Conservation (phyloP, 2,113 vertebrate species). For the Podiceps cristatus region DNA sequence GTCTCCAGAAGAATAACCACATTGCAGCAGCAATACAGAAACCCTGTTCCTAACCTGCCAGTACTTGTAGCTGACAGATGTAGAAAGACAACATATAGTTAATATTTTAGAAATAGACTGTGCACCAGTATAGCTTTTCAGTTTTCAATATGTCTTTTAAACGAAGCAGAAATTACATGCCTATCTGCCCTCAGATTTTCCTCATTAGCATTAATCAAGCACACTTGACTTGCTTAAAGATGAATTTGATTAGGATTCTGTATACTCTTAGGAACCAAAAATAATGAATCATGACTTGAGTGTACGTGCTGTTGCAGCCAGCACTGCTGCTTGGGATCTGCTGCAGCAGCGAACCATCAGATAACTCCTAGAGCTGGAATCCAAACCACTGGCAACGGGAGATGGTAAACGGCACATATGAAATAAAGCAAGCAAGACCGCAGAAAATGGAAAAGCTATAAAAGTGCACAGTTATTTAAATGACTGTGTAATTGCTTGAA, state of each 20-base stretch:
- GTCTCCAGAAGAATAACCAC: not conserved
- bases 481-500: not conserved
- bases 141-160: not conserved
- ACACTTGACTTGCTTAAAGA: constrained; percentile 28
- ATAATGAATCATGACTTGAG: not conserved
- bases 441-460: not conserved
- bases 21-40: not conserved
- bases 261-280: constrained; percentile 39
- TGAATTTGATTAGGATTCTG: constrained; percentile 41
- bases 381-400: not conserved
- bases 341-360: not conserved
- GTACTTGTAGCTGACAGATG: not conserved
- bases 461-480: not conserved
- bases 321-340: not conserved
- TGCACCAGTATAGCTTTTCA: not conserved
- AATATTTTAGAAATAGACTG: not conserved
- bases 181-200: constrained; percentile 34
- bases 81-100: not conserved
- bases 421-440: not conserved
- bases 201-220: constrained; percentile 21
- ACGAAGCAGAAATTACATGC: constrained; percentile 25
- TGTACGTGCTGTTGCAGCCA: not conserved
- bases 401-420: not conserved
- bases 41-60: not conserved
- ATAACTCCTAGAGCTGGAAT: not conserved